Conservation (phyloP, 2,113 vertebrate species). For the Odontophorus gujanensis region DNA sequence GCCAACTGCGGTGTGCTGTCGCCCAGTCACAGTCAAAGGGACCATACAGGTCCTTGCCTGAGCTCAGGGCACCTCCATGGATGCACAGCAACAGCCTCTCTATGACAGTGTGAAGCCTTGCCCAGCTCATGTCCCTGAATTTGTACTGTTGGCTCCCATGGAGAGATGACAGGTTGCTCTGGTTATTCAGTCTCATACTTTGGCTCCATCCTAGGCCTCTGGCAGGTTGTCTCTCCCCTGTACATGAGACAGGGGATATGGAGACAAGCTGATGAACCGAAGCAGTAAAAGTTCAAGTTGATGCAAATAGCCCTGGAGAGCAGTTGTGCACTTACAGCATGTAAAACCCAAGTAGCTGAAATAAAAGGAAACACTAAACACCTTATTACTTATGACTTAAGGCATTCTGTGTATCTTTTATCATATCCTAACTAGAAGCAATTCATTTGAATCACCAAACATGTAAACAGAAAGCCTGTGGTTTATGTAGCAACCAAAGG, state of each 20-base stretch:
- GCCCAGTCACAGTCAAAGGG: background rate
- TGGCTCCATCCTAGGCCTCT: background rate
- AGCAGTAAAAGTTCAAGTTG: background rate
- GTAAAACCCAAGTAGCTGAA: background rate
- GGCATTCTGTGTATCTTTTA: background rate
- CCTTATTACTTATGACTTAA: background rate
- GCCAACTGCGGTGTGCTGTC: accelerated
- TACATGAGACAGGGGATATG: background rate
- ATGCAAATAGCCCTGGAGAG: background rate
- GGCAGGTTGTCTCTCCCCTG: background rate
- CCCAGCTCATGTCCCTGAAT: background rate
- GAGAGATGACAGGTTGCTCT: background rate
- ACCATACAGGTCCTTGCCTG: background rate
- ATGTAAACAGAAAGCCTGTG: background rate
- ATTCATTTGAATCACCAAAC: background rate
- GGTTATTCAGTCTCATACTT: background rate
- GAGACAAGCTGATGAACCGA: background rate
- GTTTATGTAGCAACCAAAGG: accelerated
- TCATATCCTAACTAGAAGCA: background rate
- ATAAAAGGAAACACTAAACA: background rate
- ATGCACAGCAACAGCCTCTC: background rate
- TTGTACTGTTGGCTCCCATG: background rate
- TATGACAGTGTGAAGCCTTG: background rate
- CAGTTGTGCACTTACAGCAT: background rate
- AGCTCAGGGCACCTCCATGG: background rate